These are phyloP conservation scores for Campylomormyrus tamandua DNA, from an alignment of 2,113 vertebrate genomes.

Conservation along the genomic window DNA sequence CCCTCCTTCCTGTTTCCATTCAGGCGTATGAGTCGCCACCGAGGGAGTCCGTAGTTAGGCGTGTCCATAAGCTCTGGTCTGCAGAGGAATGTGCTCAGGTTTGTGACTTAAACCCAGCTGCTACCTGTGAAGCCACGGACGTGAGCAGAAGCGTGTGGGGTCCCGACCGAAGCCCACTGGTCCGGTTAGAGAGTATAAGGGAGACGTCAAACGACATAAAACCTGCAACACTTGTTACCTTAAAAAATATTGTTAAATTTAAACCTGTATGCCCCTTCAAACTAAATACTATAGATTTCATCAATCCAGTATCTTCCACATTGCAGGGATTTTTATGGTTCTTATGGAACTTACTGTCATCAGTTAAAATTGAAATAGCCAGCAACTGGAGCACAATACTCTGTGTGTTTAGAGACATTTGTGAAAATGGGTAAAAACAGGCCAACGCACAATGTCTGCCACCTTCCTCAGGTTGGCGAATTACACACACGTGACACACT, in stretches of 20 bases:
- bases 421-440: neutral
- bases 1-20: neutral
- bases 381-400: neutral
- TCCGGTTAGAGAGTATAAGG: neutral
- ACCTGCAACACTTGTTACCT: neutral
- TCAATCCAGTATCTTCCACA: too few species aligned
- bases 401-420: neutral
- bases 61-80: neutral
- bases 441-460: neutral
- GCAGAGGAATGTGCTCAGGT: neutral
- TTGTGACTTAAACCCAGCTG: neutral
- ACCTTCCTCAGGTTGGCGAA: neutral
- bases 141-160: neutral
- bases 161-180: neutral
- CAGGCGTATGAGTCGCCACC: neutral
- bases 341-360: neutral
- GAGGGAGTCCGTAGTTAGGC: neutral
- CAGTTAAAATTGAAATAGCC: neutral
- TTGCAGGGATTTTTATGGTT: neutral
- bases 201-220: neutral
- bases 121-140: neutral
- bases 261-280: too few species aligned
- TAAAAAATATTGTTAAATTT: neutral
- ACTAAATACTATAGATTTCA: too few species aligned
- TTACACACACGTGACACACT: neutral